These are phyloP conservation scores for Drosophila nigricruria DNA, from an alignment of 2,888 invertebrate genomes.

Conservation along the genomic window DNA sequence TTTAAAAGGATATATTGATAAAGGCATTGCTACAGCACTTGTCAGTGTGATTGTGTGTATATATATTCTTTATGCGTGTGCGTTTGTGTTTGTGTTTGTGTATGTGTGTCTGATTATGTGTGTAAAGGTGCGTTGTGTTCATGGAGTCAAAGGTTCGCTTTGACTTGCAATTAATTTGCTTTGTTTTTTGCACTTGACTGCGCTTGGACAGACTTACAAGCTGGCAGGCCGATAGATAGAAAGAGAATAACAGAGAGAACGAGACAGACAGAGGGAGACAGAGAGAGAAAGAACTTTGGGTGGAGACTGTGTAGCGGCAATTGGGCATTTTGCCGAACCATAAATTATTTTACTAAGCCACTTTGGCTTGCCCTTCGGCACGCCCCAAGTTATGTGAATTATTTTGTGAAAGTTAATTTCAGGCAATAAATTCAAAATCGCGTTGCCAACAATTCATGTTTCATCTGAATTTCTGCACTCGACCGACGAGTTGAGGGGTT, in stretches of 20 bases:
- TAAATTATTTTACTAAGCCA: slow-evolving; percentile 81
- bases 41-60: slow-evolving; percentile 22
- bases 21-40: slow-evolving; percentile 65
- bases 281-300: neutral
- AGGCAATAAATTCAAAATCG: slow-evolving; percentile 80
- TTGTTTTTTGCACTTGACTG: slow-evolving; percentile 80
- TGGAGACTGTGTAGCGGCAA: slow-evolving; percentile 34
- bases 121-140: slow-evolving; percentile 65
- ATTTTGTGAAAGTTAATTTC: slow-evolving; percentile 80
- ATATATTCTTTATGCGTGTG: neutral
- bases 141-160: slow-evolving; percentile 68
- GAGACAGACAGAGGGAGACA: neutral
- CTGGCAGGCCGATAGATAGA: slow-evolving; percentile 7
- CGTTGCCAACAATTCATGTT: slow-evolving; percentile 60
- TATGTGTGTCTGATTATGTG: slow-evolving; percentile 22
- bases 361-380: slow-evolving; percentile 70
- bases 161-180: slow-evolving; percentile 83
- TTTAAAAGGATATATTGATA: slow-evolving; percentile 78
- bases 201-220: slow-evolving; percentile 33
- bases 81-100: slow-evolving; percentile 13
- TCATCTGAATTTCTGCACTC: slow-evolving; percentile 22
- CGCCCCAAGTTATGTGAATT: slow-evolving; percentile 76
- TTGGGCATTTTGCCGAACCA: slow-evolving; percentile 70
- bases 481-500: slow-evolving; percentile 10
- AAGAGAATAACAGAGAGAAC: neutral